These are phyloP conservation scores for Machimus atricapillus DNA, from an alignment of 2,888 invertebrate genomes.

Conservation along the genomic window DNA sequence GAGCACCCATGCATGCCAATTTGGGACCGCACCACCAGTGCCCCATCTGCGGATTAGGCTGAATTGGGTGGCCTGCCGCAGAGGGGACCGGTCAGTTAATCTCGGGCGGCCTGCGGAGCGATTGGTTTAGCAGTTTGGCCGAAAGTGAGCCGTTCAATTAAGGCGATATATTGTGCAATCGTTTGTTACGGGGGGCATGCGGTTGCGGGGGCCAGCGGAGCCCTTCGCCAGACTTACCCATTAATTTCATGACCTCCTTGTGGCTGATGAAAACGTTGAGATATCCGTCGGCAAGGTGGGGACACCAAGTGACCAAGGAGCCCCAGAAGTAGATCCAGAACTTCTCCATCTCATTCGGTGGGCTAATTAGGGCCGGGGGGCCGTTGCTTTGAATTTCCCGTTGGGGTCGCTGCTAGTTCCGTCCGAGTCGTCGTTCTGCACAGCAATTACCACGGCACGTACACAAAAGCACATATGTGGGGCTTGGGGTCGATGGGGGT, in stretches of 20 bases:
- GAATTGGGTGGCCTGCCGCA: not conserved
- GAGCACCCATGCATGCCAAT: not conserved
- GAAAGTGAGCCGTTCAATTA: not conserved
- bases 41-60: not conserved
- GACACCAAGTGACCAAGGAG: constrained; percentile 45
- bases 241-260: constrained; percentile 74
- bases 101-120: not conserved
- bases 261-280: constrained; percentile 77
- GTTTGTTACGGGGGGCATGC: not conserved
- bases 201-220: not conserved
- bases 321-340: constrained; percentile 47
- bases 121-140: not conserved
- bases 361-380: not conserved
- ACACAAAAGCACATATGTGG: constrained; percentile 1
- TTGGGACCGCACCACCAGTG: not conserved
- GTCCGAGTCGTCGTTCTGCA: not conserved
- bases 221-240: constrained; percentile 68
- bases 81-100: not conserved
- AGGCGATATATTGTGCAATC: not conserved
- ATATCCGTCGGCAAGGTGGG: constrained; percentile 67
- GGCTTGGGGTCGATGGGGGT: not conserved
- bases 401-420: not conserved
- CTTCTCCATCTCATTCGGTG: constrained; percentile 45
- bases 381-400: not conserved
- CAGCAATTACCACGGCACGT: not conserved